Percentiles rank a stretch among this genome's conserved stretches.
Conservation (phyloP, 2,797 vertebrate genomes). For the Crenuchus spilurus region DNA sequence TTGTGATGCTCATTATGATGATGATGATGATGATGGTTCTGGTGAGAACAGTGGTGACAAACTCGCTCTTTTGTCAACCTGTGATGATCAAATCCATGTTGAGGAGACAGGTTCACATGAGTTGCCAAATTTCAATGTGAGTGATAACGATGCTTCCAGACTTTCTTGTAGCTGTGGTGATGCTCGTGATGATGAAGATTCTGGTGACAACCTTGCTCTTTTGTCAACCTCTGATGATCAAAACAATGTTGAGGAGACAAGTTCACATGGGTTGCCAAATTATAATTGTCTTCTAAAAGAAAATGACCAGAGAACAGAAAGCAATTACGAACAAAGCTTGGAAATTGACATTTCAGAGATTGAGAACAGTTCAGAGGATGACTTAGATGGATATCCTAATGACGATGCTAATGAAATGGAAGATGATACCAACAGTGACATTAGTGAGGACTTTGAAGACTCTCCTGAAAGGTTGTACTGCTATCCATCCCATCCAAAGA, state of each 20-base stretch:
- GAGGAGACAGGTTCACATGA: no score
- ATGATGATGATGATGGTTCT: not conserved
- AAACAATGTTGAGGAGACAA: no score
- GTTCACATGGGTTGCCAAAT: not conserved
- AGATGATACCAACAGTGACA: not conserved
- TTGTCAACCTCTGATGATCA: no score
- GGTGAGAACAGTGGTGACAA: not conserved
- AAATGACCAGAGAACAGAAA: not conserved
- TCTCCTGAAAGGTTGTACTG: slow-evolving; percentile 10
- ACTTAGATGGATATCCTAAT: not conserved
- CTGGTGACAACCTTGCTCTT: no score
- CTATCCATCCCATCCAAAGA: slow-evolving; percentile 45
- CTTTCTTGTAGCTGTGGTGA: no score
- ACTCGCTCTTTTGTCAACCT: not conserved
- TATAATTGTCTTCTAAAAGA: not conserved
- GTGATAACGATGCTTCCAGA: no score
- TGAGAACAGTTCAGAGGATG: not conserved
- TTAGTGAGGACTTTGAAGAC: slow-evolving; percentile 20
- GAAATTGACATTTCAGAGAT: not conserved
- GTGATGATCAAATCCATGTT: no score
- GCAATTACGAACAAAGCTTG: not conserved
- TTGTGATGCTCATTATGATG: not conserved
- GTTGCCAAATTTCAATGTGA: no score
- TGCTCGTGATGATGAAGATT: not conserved
- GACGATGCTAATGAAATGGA: slow-evolving; percentile 11